Base-by-base conservation (phyloP, 2,113 vertebrate genomes). In the Erythrocercus mccallii region DNA sequence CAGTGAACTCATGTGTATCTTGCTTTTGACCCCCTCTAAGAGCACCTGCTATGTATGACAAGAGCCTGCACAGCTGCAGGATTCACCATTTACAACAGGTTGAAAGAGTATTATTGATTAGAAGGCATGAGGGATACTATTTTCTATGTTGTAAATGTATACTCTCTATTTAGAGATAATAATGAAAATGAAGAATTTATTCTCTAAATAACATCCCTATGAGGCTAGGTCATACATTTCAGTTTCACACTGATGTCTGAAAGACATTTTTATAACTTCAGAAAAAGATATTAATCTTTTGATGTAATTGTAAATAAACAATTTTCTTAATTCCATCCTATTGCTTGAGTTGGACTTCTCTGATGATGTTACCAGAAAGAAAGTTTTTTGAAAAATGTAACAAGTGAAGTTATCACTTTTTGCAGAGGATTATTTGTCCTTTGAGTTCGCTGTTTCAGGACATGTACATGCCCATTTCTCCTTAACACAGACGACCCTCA, bases 1-100 rank as follows among this genome's bases (percentile, higher is more conserved):
- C 6, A 4, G 8, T 47, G 66, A 48, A 37, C 62, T 90, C 0
- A 0, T 3, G 3, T 10, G 18, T 61, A n/a, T 82, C 56, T 62
- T 48, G 33, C 47, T 71, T 45, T 60, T 60, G 25, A 25, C 27
- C 31, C 40, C 40, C 37, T 58, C 38, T 38, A 6, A 81, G 21
- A 31, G 22, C 8, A 31, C 22, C 31, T 42, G 31, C 56, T 88
- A 15, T 77, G 20, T 88, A 15, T 77, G 20, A 61, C 35, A 71
- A 81, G 47, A 20, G 27, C 20, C 35, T 37, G 44, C 40, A 31
- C 5, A 17, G 27, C 51, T 73, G 16, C 5, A 12, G 37, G 28
- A 56, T 60, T 83, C 31, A n/a, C 37, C 22, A 31, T 76, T 83
- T 81, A 24, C 57, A 61, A 37, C 24, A 82, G 19, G 13, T 48